These are phyloP conservation scores for Tetramorium bicarinatum DNA, from an alignment of 2,888 invertebrate genomes.

Conservation along the genomic window DNA sequence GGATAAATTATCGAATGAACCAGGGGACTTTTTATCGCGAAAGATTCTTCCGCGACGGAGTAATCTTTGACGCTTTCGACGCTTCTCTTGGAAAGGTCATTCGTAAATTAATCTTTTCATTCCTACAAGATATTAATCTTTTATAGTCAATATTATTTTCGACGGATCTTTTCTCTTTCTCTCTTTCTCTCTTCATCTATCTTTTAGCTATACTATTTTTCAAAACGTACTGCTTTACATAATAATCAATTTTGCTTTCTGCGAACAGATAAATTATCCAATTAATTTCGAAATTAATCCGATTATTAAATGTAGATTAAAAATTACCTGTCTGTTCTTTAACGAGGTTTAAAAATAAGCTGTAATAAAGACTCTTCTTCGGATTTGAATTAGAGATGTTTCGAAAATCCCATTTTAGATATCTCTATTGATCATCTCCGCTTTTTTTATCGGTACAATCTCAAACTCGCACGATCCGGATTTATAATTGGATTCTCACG, in stretches of 20 bases:
- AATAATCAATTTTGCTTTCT: neutral
- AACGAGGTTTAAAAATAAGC: neutral
- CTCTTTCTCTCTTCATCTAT: no score
- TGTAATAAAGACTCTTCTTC: neutral
- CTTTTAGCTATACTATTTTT: neutral
- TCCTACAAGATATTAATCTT: neutral
- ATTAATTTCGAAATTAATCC: neutral
- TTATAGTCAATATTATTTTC: neutral
- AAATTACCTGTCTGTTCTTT: neutral
- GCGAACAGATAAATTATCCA: neutral
- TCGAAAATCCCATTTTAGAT: neutral
- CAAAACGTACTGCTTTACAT: neutral
- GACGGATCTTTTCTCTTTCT: no score
- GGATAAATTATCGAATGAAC: conserved; percentile 54
- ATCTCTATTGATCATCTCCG: neutral
- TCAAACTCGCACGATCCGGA: neutral
- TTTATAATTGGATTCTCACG: conserved; percentile 34
- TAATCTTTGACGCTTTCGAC: neutral
- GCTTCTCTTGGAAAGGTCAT: neutral
- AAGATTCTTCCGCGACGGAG: conserved; percentile 23
- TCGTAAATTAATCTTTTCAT: conserved; percentile 21
- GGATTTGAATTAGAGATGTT: neutral
- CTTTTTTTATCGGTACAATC: conserved; percentile 12
- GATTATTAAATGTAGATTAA: neutral
- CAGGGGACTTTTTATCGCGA: conserved; percentile 41